Base-by-base conservation (phyloP, 30 jellyfish, hydroid and myxozoan genomes). In the Aurelia coerulea region DNA sequence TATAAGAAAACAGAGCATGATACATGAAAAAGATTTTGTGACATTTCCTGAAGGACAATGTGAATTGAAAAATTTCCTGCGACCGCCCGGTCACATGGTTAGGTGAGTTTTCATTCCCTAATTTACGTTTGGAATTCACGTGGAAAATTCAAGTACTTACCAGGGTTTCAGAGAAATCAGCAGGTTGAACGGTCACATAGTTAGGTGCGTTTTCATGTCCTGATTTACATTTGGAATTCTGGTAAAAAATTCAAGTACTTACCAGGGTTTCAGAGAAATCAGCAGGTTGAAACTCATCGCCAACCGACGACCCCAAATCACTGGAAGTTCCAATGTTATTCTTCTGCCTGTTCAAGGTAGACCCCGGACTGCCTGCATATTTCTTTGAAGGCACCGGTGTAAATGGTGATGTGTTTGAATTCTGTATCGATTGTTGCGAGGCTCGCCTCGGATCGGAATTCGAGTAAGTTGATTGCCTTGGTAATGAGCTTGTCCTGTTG, bases 281-380 rank as follows among this genome's bases (percentile, higher is more conserved):
- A 4, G 93, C 78, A 23, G 96, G 65, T 35, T 49, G 62, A 10
- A 62, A 18, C n/a, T 95, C 99, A 74, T 89, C 99, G 52, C 98
- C 97, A 23, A 95, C 90, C 17, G 98, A 90, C 2, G 99, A 95
- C 19, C 99, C 99, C 17, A 95, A 68, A 62, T 95, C 99, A 72
- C 99, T 95, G n/a, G 98, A 88, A 19, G 90, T 88, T 53, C 90
- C 92, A 77, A 68, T 39, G 73, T 68, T 87, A 54, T 76, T 88
- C 42, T 59, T 76, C 12, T 91, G 94, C 41, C 97, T 67, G 35
- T 89, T 95, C 80, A 94, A 59, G 18, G 97, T 84, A 41, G 91
- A 83, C 64, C 90, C 95, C 6, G 99, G 99, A 81, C 97, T 92
- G 6, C 79, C 80, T 63, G 92, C 51, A 78, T 50, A 80, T 73